These are phyloP conservation scores for Polylopha cassiicola DNA, from an alignment of 2,888 invertebrate species.

Conservation along the genomic window DNA sequence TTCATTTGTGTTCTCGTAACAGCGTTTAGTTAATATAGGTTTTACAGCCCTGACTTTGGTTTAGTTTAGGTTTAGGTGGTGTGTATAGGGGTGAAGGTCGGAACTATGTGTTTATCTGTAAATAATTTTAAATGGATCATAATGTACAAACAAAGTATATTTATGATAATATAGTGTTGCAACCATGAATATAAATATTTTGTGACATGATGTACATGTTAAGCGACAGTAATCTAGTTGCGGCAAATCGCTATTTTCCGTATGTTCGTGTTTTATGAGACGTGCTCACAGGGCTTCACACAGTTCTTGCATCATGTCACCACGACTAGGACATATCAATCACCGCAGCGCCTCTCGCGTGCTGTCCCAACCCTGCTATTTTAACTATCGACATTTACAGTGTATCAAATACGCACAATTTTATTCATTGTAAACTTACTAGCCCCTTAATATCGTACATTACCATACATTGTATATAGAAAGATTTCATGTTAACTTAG, in stretches of 20 bases:
- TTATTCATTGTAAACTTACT: constrained; percentile 29
- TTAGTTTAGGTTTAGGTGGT: constrained; percentile 43
- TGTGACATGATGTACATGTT: constrained; percentile 71
- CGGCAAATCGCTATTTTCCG: constrained; percentile 55
- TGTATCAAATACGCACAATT: constrained; percentile 55
- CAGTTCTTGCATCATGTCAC: constrained; percentile 68
- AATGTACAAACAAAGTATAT: constrained; percentile 72
- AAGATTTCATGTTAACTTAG: constrained; percentile 13
- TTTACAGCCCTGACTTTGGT: constrained; percentile 58
- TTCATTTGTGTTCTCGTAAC: constrained; percentile 16
- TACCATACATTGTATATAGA: too few relatives aligned
- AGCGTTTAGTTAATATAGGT: constrained; percentile 44
- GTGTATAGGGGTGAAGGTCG: constrained; percentile 59
- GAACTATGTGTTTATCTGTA: constrained; percentile 66
- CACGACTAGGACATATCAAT: constrained; percentile 60
- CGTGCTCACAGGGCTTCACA: constrained; percentile 57
- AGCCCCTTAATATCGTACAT: too few relatives aligned
- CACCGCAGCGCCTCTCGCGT: constrained; percentile 31
- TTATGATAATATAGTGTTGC: constrained; percentile 62
- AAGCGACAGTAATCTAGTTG: constrained; percentile 41
- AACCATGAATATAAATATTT: constrained; percentile 66
- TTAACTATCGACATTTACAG: constrained; percentile 4
- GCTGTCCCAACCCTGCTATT: not conserved
- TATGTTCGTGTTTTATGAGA: constrained; percentile 47
- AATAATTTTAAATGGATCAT: constrained; percentile 61